phyloP scores from a whole-genome alignment of 1,140 invertebrate genomes.

The Ooceraea biroi region DNA sequence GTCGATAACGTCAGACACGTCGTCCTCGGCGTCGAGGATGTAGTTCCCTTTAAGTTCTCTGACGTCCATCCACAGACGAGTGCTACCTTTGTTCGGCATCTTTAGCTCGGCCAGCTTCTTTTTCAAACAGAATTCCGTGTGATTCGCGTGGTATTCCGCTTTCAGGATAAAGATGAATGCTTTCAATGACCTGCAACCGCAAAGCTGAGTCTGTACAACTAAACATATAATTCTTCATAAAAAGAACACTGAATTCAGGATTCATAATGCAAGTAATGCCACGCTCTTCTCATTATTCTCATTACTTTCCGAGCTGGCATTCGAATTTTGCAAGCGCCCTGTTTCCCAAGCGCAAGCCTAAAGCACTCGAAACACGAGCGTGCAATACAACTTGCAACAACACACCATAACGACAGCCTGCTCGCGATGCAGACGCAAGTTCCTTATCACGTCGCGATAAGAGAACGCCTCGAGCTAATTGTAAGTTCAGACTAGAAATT shows the following conservation, averaged over 20 bases:
- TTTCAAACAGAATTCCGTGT: conserved; percentile 76
- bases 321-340: too few relatives aligned
- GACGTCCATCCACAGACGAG: not conserved
- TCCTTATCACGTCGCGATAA: not conserved
- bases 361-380: too few relatives aligned
- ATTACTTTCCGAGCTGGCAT: too few relatives aligned
- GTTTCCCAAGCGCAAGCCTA: too few relatives aligned
- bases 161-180: conserved; percentile 82
- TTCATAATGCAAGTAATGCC: too few relatives aligned
- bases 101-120: conserved; percentile 29
- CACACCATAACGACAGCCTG: too few relatives aligned
- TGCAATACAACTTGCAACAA: too few relatives aligned
- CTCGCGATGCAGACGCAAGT: too few relatives aligned
- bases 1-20: conserved; percentile 68
- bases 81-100: conserved; percentile 34
- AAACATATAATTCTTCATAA: not conserved
- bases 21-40: conserved; percentile 72
- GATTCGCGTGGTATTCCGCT: conserved; percentile 79
- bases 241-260: too few relatives aligned
- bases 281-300: too few relatives aligned
- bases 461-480: too few relatives aligned
- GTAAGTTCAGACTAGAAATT: not conserved
- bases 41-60: conserved; percentile 79
- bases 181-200: conserved; percentile 78
- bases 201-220: not conserved